phyloP scores from a whole-genome alignment of 2,113 vertebrate genomes.

The Laterallus jamaicensis region DNA sequence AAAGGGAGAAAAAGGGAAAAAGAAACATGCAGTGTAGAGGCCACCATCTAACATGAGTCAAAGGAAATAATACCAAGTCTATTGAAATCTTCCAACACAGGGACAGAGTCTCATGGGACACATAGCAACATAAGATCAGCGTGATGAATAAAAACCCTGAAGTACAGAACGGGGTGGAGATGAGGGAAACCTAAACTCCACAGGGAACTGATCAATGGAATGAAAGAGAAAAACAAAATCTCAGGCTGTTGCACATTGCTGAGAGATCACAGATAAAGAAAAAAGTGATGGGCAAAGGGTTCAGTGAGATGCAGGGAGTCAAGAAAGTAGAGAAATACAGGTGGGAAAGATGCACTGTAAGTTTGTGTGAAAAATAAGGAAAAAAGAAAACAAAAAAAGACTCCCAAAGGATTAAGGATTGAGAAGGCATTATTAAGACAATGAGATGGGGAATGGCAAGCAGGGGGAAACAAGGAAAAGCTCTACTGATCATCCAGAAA shows the following conservation, averaged over 20 bases:
- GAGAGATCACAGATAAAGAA: not conserved
- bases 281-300: not conserved
- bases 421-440: not conserved
- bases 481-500: not conserved
- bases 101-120: not conserved
- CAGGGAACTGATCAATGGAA: not conserved
- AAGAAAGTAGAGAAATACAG: not conserved
- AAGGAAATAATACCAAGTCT: not conserved
- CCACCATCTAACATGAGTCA: not conserved
- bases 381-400: not conserved
- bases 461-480: not conserved
- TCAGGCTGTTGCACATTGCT: not conserved
- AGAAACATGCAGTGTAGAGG: not conserved
- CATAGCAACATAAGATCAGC: not conserved
- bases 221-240: not conserved
- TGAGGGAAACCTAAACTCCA: constrained; percentile 10
- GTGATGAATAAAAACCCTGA: not conserved
- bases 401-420: not conserved
- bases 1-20: not conserved
- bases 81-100: not conserved
- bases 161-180: not conserved
- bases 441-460: not conserved
- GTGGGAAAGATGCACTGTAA: not conserved
- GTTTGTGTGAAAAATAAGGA: not conserved
- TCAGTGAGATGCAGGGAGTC: not conserved